Evolutionary conservation across 23 tunicate genomes (phyloP), one percentile per base, ranked within the genome.

Genomic region (Ciona savignyi): DNA sequence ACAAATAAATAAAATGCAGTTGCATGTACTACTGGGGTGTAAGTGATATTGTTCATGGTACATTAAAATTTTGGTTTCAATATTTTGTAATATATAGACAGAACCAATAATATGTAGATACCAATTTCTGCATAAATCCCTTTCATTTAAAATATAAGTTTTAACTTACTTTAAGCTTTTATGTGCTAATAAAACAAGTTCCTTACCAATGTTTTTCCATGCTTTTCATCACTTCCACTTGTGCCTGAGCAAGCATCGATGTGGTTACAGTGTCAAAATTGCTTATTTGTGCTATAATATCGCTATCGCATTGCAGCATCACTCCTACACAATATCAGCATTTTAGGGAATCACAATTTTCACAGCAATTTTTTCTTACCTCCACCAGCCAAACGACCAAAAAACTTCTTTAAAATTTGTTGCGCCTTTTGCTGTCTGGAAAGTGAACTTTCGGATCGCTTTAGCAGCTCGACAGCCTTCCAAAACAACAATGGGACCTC

Each of bases 401-500:
- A 95, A 73, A 77, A 95, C 69, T 84, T 84, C 25, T 83, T 83
- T 70, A 84, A 70, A 22, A 95, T 84, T 22, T 65, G 71, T 73
- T 80, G 73, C 19, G 81, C 84, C 49, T 85, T 95, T 51, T 56
- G 76, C 29, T 84, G 84, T 30, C 93, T 61, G 1, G 65, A 29
- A 3, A 23, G 33, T 23, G 84, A 66, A 4, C 68, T 74, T 65
- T 81, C 82, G 0, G 92, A 78, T 68, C 85, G 56, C 30, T 82
- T 86, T 78, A 93, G 67, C 19, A 74, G 63, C 26, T 93, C 93
- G 25, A 93, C 93, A 0, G 83, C 51, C 63, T 93, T 93, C 93
- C 98, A 93, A 65, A 93, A 93, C 3, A 81, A 80, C 33, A 93
- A 56, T 20, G 98, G 92, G 34, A 88, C 83, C 51, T 92, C 98